Conservation (phyloP, 2,888 invertebrate genomes). For the Actias luna region DNA sequence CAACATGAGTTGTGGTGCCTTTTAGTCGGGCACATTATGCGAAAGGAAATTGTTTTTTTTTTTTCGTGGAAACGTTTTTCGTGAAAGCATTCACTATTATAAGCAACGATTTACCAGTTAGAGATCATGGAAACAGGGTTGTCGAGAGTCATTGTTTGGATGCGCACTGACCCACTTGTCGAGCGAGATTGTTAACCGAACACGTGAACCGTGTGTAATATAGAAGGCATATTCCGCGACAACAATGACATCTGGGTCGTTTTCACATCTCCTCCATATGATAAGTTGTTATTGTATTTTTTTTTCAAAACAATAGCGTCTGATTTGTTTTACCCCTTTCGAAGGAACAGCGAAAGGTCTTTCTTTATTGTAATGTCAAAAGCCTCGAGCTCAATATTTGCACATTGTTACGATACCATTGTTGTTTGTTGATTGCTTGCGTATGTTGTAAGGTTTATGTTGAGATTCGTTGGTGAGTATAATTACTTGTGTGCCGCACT, state of each 20-base stretch:
- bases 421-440: neutral
- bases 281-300: conserved; percentile 10
- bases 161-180: conserved; percentile 33
- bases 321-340: conserved; percentile 1
- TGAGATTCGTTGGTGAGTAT: neutral
- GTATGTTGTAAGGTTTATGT: neutral
- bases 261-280: conserved; percentile 24
- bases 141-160: conserved; percentile 48
- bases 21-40: too few species aligned
- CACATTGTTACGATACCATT: neutral
- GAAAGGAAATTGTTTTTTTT: too few species aligned
- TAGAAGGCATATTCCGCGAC: conserved; percentile 20
- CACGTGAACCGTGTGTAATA: conserved; percentile 49
- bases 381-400: conserved; percentile 1
- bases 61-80: too few species aligned
- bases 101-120: conserved; percentile 28
- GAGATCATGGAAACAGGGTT: conserved; percentile 57
- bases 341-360: conserved; percentile 11
- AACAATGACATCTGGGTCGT: conserved; percentile 27
- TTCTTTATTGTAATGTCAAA: conserved; percentile 8
- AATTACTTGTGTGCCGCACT: too few species aligned
- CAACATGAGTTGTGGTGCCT: too few species aligned
- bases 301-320: conserved; percentile 7
- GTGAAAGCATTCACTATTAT: neutral
- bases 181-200: conserved; percentile 44